phyloP scores from a whole-genome alignment of 2,797 vertebrate genomes.

The Cephalopachus bancanus region DNA sequence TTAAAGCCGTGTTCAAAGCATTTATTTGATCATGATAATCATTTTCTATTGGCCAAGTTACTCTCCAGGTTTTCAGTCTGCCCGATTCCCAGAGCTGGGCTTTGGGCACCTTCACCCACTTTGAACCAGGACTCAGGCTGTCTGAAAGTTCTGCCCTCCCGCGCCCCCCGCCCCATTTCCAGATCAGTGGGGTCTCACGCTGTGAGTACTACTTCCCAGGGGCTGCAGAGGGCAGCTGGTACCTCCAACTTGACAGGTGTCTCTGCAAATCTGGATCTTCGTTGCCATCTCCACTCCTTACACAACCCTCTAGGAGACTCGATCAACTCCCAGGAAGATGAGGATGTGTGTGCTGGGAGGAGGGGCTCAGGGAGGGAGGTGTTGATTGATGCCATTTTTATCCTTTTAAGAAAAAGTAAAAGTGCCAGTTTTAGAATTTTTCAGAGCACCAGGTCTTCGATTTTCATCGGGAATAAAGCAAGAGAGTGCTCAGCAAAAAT shows the following conservation, averaged over 20 bases:
- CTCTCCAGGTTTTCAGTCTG: constrained; percentile 75
- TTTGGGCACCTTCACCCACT: background rate
- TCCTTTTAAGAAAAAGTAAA: constrained; percentile 53
- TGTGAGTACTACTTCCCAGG: background rate
- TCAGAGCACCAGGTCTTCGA: background rate
- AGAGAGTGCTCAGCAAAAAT: constrained; percentile 35
- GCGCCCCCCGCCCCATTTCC: background rate
- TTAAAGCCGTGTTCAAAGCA: background rate
- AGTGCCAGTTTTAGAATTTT: constrained; percentile 24
- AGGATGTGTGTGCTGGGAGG: background rate
- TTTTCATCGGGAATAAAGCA: constrained; percentile 47
- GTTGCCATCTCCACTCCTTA: background rate
- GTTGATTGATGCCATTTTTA: background rate
- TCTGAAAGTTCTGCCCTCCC: constrained; percentile 64
- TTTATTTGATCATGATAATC: background rate
- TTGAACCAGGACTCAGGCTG: background rate
- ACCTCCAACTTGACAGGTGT: constrained; percentile 15
- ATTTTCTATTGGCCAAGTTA: background rate
- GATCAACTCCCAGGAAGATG: background rate
- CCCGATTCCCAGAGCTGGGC: constrained; percentile 44
- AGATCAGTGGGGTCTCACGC: background rate
- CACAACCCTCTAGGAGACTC: background rate
- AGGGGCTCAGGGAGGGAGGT: too few species aligned
- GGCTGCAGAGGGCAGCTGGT: background rate
- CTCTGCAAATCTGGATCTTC: background rate